Evolutionary conservation across 2,888 invertebrate genomes (phyloP), one percentile per base, ranked within the genome.

Genomic region (Andrena camellia): DNA sequence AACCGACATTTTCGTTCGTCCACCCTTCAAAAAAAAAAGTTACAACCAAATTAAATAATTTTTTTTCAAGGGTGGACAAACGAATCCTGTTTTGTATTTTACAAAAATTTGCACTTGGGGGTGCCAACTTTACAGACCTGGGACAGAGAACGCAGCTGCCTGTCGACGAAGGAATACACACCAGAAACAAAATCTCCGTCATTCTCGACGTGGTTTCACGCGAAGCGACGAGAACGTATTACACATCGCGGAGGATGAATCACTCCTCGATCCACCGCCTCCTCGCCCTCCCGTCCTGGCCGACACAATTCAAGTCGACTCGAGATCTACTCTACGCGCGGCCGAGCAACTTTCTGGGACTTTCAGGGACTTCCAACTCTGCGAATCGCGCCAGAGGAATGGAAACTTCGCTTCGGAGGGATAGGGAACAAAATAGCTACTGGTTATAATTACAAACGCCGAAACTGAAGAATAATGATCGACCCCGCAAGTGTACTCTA

Each of bases 211-310:
- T 26, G 57, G 67, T 77, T 80, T 72, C 60, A 60, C 23, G 64
- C 52, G 60, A 64, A 76, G 70, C 67, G 63, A 76, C 74, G 64
- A 78, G 67, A 78, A 64, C 81, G 81, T 66, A 72, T 78, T 81
- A 81, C 69, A 60, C 79, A 67, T 59, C 66, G 62, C 62, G 23
- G 31, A 59, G 72, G 57, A 76, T 86, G 85, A 86, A 81, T 86
- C 85, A 85, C 62, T 66, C 75, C 62, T 63, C 66, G 29, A 52
- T 78, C 72, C 59, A 42, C 17, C 42, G 42, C 42, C 42, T 42
- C 42, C 42, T 42, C 42, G 4, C 42, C 35, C 54, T 17, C 26
- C 42, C 60, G 7, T 10, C 13, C 23, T 20, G 20, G 17, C n/a
- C 31, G 29, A 29, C n/a, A 23, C 26, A 42, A 48, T 52, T n/a